Evolutionary conservation across 2,113 vertebrate genomes (phyloP).

Genomic region (Microcebus jonahi): DNA sequence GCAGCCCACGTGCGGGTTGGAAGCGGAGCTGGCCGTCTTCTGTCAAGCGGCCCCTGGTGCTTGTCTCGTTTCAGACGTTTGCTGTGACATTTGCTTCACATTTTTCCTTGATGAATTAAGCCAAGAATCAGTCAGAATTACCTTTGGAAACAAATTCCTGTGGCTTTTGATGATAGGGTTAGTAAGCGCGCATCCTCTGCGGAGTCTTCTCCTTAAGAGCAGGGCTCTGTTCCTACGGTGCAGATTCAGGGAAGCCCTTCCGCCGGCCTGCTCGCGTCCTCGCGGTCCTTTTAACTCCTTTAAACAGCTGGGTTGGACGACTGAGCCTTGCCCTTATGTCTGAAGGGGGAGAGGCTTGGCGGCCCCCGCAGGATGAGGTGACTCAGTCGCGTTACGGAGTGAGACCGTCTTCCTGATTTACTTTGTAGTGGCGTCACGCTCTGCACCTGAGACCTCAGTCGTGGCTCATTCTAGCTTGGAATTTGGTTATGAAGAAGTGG

Average conservation of each 20-base stretch:
- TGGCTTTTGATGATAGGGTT: neutral
- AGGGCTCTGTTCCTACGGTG: neutral
- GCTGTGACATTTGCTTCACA: neutral
- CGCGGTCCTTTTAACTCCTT: neutral
- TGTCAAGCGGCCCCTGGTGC: neutral
- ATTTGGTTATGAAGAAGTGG: neutral
- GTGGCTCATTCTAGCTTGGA: neutral
- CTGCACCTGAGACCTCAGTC: neutral
- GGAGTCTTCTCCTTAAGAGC: neutral
- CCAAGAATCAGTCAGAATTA: neutral
- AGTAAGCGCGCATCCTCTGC: neutral
- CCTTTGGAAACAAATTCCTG: neutral
- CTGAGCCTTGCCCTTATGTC: rapidly evolving
- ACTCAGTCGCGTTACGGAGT: rapidly evolving
- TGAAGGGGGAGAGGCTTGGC: too few species aligned
- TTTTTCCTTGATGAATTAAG: neutral
- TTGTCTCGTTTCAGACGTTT: neutral
- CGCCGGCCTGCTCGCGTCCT: neutral
- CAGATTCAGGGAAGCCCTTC: neutral
- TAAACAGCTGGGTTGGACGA: neutral
- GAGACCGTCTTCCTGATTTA: too few species aligned
- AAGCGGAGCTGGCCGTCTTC: neutral
- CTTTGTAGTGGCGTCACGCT: neutral
- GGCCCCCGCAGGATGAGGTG: neutral
- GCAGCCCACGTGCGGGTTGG: rapidly evolving